Conservation (phyloP, 1,140 invertebrate genomes). For the Tenebrio molitor region DNA sequence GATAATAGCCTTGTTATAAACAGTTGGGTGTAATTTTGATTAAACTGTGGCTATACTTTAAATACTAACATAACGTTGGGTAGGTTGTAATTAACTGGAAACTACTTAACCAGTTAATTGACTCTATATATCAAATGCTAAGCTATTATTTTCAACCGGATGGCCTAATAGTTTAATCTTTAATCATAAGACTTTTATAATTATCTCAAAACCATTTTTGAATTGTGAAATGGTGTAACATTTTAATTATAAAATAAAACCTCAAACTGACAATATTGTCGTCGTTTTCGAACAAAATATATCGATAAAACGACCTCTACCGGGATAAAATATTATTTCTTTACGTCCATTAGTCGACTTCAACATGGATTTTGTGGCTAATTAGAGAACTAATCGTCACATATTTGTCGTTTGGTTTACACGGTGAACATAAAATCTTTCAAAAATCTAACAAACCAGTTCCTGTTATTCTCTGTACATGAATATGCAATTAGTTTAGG, state of each 20-base stretch:
- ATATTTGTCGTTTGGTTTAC: slow-evolving; percentile 19
- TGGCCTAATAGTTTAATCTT: slow-evolving; percentile 50
- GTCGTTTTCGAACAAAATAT: slow-evolving; percentile 18
- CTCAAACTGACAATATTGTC: slow-evolving; percentile 6
- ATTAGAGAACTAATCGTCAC: slow-evolving; percentile 37
- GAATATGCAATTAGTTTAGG: slow-evolving; percentile 29
- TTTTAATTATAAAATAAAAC: slow-evolving; percentile 45
- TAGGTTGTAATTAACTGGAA: slow-evolving; percentile 55
- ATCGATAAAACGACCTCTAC: slow-evolving; percentile 25
- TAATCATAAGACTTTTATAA: slow-evolving; percentile 42
- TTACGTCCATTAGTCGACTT: slow-evolving; percentile 33
- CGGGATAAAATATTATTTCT: slow-evolving; percentile 32
- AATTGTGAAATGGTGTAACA: slow-evolving; percentile 41
- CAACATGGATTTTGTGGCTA: slow-evolving; percentile 22
- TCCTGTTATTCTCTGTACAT: slow-evolving; percentile 15
- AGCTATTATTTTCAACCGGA: slow-evolving; percentile 57
- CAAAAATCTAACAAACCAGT: slow-evolving; percentile 32
- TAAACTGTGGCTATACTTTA: slow-evolving; percentile 52
- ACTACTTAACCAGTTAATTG: slow-evolving; percentile 56
- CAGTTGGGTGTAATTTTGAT: slow-evolving; percentile 47
- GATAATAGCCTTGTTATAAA: slow-evolving; percentile 17
- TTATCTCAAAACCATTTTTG: slow-evolving; percentile 38
- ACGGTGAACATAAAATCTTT: slow-evolving; percentile 18
- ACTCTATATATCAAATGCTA: slow-evolving; percentile 55
- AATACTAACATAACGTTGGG: slow-evolving; percentile 52